These are phyloP conservation scores for Enchytraeus crypticus DNA, from an alignment of 2,888 invertebrate species.

Conservation along the genomic window DNA sequence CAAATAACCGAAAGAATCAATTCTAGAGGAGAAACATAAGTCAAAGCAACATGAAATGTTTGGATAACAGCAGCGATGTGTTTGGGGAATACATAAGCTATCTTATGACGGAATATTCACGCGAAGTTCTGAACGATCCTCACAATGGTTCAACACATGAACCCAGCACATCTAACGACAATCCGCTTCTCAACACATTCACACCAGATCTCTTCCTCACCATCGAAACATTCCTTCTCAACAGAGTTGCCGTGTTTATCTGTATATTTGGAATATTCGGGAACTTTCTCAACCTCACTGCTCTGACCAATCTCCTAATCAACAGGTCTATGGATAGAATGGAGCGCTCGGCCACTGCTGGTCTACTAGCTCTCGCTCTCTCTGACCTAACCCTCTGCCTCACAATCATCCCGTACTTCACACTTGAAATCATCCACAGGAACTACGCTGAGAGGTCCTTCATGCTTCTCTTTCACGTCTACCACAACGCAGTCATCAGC, in stretches of 20 bases:
- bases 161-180: too few species aligned
- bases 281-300: conserved; percentile 1
- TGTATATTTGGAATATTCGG: neutral
- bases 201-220: neutral
- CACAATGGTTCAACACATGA: too few species aligned
- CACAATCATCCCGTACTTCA: neutral
- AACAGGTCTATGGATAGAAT: conserved; percentile 1
- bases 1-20: too few species aligned
- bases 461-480: neutral
- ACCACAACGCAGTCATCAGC: neutral
- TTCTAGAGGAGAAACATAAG: too few species aligned
- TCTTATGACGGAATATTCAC: too few species aligned
- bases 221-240: neutral
- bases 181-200: too few species aligned
- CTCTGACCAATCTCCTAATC: neutral
- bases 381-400: conserved; percentile 5
- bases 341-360: conserved; percentile 2
- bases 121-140: too few species aligned
- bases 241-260: neutral
- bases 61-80: too few species aligned
- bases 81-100: too few species aligned
- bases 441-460: neutral
- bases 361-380: neutral
- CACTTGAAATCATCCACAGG: neutral
- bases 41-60: too few species aligned